Base-by-base conservation (phyloP, 1,140 invertebrate genomes). In the Periplaneta americana region DNA sequence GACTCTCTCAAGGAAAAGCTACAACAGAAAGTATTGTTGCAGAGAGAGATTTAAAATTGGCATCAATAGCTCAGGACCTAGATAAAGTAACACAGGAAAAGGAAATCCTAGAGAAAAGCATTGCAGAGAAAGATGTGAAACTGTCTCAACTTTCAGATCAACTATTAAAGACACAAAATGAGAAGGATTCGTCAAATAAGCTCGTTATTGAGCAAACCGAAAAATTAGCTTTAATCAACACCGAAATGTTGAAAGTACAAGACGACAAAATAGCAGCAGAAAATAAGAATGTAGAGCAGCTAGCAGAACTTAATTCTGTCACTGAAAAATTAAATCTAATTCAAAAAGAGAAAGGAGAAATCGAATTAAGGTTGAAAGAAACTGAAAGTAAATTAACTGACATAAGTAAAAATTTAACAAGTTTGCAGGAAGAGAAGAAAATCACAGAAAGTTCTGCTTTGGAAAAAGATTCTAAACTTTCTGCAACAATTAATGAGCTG, bases 151-250 rank as follows among this genome's bases (percentile, higher is more conserved):
- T 76, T 8, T 77, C 1, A 17, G 74, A 13, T 34, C 33, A 34
- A 9, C n/a, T 82, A 48, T 77, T 39, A 17, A 34, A 78, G 35
- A 17, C 74, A 15, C 15, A 48, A 57, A 28, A 39, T 34, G 13
- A 35, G 35, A 83, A 78, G 79, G 11, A 33, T 18, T 86, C 78
- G 82, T 75, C 15, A 80, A 48, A 75, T 11, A 86, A 85, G 18
- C 87, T 89, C 79, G 85, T 89, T 82, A 88, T 88, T 34, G 85
- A 88, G 79, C 35, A 88, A 22, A 81, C 82, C 17, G 82, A 82
- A 15, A 88, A 88, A 78, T 87, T 85, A 83, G 83, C 80, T 28
- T 84, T 88, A 81, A 81, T 82, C 1, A 82, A 80, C 9, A 84
- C 85, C 83, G 86, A 86, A 39, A 13, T 78, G 57, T 32, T 74